Evolutionary conservation across 2,888 invertebrate genomes (phyloP).

Genomic region (Agrotis puta): DNA sequence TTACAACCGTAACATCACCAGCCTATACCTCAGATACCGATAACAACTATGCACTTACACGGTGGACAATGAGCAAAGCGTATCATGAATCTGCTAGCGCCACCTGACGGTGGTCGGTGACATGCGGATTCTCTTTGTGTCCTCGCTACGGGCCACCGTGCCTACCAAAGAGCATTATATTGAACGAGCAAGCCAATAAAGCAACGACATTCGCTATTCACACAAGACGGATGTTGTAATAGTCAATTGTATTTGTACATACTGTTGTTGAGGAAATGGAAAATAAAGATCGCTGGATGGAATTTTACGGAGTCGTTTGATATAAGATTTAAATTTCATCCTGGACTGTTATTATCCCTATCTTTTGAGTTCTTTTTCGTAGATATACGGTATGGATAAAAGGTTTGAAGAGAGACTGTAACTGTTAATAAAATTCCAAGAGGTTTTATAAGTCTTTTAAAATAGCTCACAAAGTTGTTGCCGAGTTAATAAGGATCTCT

Average conservation of each 20-base stretch:
- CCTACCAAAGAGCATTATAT: constrained; percentile 73
- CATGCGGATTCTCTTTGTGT: constrained; percentile 83
- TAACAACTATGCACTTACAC: constrained; percentile 80
- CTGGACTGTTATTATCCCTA: constrained; percentile 2
- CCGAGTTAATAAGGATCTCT: constrained; percentile 5
- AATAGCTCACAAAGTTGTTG: neutral
- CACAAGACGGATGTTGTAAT: constrained; percentile 62
- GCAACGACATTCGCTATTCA: constrained; percentile 64
- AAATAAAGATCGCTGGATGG: constrained; percentile 43
- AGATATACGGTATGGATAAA: neutral
- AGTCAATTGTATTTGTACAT: constrained; percentile 51
- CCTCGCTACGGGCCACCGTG: constrained; percentile 24
- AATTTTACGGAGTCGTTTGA: constrained; percentile 26
- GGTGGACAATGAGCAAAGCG: constrained; percentile 80
- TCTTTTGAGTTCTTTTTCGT: neutral
- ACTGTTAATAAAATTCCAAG: neutral
- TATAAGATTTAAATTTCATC: constrained; percentile 29
- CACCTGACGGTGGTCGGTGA: constrained; percentile 79
- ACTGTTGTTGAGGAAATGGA: constrained; percentile 50
- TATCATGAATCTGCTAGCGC: constrained; percentile 79
- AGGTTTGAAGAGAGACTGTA: neutral
- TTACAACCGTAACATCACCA: constrained; percentile 3
- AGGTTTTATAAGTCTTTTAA: neutral
- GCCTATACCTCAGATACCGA: constrained; percentile 30
- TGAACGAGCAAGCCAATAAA: constrained; percentile 69